Base-by-base conservation (phyloP, 1,140 invertebrate genomes). In the Zaprionus tsacasi region DNA sequence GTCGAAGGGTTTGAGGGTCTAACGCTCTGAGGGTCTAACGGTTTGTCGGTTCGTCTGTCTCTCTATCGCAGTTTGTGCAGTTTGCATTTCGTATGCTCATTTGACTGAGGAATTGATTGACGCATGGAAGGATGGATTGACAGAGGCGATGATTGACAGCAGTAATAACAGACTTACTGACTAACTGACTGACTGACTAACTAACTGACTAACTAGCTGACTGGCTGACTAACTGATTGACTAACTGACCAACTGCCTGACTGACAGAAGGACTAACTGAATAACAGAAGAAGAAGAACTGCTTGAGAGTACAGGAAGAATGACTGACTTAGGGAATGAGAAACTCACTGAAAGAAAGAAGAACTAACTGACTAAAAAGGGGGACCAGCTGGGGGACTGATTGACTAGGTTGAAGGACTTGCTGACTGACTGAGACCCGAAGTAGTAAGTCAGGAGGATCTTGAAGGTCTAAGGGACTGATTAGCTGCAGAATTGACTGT, bases 21-120 rank as follows among this genome's bases (percentile, higher is more conserved):
- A 10, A 45, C 27, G 6, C 1, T 30, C 27, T 30, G 27, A 5
- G 50, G 30, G 12, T 11, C 21, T 21, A 21, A 21, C 52, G 6
- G 12, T 11, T 36, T 64, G 13, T 38, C 45, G 36, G 17, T 66
- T 17, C 6, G 7, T 54, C 36, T 60, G 10, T 55, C 67, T 65
- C n/a, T 21, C 38, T 60, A 15, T 38, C 57, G 40, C 25, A 68
- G 54, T 67, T 30, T 64, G 61, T 70, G 74, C 63, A 70, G 78
- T 87, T 88, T 88, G 79, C 80, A 74, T 88, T 80, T 88, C 67
- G 72, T 88, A 79, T 82, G 73, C 83, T 88, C 83, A 78, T 87
- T 88, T 87, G 73, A 83, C 74, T 88, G 72, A 77, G 72, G 72
- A 67, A 70, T 71, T 73, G 79, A 43, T 60, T 76, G 61, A 45